Base-by-base conservation (phyloP, 2,888 invertebrate genomes). In the Sipha maydis region DNA sequence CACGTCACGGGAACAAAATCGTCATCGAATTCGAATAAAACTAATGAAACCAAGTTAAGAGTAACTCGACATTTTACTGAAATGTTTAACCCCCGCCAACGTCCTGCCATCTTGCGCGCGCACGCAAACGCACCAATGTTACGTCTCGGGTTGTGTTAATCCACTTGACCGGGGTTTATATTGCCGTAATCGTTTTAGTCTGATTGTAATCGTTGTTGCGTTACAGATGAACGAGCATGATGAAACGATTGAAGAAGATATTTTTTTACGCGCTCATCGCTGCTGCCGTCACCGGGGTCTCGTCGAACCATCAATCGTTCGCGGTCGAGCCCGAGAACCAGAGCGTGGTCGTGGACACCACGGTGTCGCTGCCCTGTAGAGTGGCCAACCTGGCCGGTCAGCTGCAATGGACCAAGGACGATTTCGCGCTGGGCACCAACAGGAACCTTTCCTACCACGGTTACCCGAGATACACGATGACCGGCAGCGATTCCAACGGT, bases 351-450 rank as follows among this genome's bases (percentile, higher is more conserved):
- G 95, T 96, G 79, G 98, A 98, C 25, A 96, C 96, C 85, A 94
- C 96, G 89, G 97, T 97, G 75, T 97, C 97, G 21, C 93, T 98
- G 89, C 97, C 97, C 8, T 99, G 98, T 92, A 93, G 96, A 73
- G 97, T 98, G 41, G 95, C 97, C 92, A 95, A 96, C 91, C 97
- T 97, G 92, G 94, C 94, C 77, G 99, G 99, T 0, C 95, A 95
- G 85, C 94, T 99, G 85, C 99, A 99, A 92, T 99, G 99, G 99
- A 98, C 98, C 89, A 97, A 97, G 91, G 98, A 98, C 91, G 98
- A 97, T 91, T 99, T 98, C 91, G 99, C 98, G 0, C 94, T 99
- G 61, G 99, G 99, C 1, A 95, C 96, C 0, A 97, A 98, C 91
- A 94, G 98, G 90, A 96, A 97, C 91, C 93, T 99, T 89, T 96